A percentile compares a stretch with the other conserved stretches of the same genome.
These are phyloP conservation scores for Shargacucullia verbasci DNA, from an alignment of 2,888 invertebrate species.

Conservation along the genomic window DNA sequence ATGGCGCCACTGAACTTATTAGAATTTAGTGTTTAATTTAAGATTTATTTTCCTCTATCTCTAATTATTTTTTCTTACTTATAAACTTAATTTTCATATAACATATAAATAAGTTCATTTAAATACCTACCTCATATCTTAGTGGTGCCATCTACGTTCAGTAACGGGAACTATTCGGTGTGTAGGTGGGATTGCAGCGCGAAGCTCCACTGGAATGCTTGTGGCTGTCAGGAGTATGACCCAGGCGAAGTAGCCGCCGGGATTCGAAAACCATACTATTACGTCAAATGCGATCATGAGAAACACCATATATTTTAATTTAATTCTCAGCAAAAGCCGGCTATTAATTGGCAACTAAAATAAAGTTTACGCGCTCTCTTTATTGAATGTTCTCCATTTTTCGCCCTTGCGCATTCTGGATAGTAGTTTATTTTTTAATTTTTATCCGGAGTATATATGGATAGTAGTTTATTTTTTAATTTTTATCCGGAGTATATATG, in stretches of 20 bases:
- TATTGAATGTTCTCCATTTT: too few species aligned
- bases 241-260: conserved; percentile 58
- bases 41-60: background rate
- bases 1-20: conserved; percentile 12
- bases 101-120: background rate
- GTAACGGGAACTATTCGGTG: conserved; percentile 26
- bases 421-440: too few species aligned
- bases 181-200: conserved; percentile 29
- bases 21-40: background rate
- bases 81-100: background rate
- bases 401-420: too few species aligned
- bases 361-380: too few species aligned
- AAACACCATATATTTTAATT: conserved; percentile 58
- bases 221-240: conserved; percentile 57
- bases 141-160: conserved; percentile 26
- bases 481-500: too few species aligned
- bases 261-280: conserved; percentile 70
- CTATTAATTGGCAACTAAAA: background rate
- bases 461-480: too few species aligned
- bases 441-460: too few species aligned
- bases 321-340: background rate
- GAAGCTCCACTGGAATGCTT: conserved; percentile 42
- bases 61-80: background rate
- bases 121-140: background rate
- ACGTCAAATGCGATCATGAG: conserved; percentile 56